Base-by-base conservation (phyloP, 2,113 vertebrate species). In the Alligator sinensis region DNA sequence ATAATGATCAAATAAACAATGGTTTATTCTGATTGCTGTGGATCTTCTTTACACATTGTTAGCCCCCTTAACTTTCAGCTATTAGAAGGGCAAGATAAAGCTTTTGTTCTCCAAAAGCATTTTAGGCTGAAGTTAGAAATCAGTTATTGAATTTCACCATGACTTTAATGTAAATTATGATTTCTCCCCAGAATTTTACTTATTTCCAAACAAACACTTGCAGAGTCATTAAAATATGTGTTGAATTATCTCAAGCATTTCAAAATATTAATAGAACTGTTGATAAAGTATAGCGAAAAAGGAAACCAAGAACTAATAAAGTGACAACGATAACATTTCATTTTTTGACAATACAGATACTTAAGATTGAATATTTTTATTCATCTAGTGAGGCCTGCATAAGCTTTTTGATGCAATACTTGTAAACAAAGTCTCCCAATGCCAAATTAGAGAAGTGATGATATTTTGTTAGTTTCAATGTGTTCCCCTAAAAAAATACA, bases 171-270 rank as follows among this genome's bases (percentile, higher is more conserved):
- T 4, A 66, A n/a, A 66, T n/a, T 5, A 84, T 9, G 1, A 57
- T 88, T 95, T 82, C 54, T 82, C 4, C 15, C 86, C 47, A 78
- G 55, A 92, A 59, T 88, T 81, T 91, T 86, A 30, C 17, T 84
- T 66, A 17, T 81, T 30, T 1, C 1, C 34, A 78, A 92, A 88
- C 11, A 18, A 27, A n/a, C 16, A 7, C 28, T 66, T 66, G 24
- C 9, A 87, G 10, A 94, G 80, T 58, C 10, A 58, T 6, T 18
- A 77, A 77, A 58, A 28, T 18, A 3, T 4, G 21, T 30, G 61
- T 75, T 6, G 27, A 1, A 2, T 81, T 78, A 25, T 30, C 15
- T 27, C 6, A n/a, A n/a, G 1, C 1, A 89, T 72, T 78, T 78
- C n/a, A 80, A 10, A 5, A 2, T 87, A 8, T 59, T 55, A 76